A percentile compares a stretch with the other conserved stretches of the same genome.
phyloP scores from a whole-genome alignment of 1,140 invertebrate species.

The Penaeus vannamei region DNA sequence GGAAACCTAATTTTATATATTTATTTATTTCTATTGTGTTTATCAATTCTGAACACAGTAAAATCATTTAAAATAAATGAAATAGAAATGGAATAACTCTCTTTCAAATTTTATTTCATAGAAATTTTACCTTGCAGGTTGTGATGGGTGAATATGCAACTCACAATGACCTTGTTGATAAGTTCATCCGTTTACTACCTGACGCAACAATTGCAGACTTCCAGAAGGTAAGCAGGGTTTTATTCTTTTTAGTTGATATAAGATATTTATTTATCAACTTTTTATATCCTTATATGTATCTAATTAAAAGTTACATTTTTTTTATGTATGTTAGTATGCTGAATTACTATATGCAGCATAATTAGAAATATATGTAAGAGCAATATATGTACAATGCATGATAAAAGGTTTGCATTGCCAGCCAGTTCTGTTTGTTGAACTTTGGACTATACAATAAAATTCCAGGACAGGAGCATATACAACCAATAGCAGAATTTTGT shows the following conservation, averaged over 20 bases:
- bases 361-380: too few relatives aligned
- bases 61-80: not conserved
- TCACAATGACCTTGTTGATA: constrained; percentile 85
- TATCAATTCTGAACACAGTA: not conserved
- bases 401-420: too few relatives aligned
- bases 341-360: too few relatives aligned
- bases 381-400: too few relatives aligned
- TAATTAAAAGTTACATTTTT: too few relatives aligned
- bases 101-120: constrained; percentile 69
- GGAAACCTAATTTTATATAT: not conserved
- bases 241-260: not conserved
- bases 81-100: constrained; percentile 7
- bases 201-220: constrained; percentile 93
- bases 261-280: not conserved
- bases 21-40: not conserved
- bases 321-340: too few relatives aligned
- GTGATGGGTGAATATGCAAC: constrained; percentile 95
- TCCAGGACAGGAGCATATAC: too few relatives aligned
- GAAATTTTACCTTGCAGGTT: constrained; percentile 67
- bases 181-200: constrained; percentile 91
- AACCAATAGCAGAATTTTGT: too few relatives aligned
- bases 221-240: constrained; percentile 81
- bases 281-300: too few relatives aligned
- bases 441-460: too few relatives aligned
- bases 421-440: too few relatives aligned